Evolutionary conservation across 35 echinoderm and acorn worm species (phyloP), one percentile per base, ranked within the genome.

Genomic region (Stichopus chloronotus): DNA sequence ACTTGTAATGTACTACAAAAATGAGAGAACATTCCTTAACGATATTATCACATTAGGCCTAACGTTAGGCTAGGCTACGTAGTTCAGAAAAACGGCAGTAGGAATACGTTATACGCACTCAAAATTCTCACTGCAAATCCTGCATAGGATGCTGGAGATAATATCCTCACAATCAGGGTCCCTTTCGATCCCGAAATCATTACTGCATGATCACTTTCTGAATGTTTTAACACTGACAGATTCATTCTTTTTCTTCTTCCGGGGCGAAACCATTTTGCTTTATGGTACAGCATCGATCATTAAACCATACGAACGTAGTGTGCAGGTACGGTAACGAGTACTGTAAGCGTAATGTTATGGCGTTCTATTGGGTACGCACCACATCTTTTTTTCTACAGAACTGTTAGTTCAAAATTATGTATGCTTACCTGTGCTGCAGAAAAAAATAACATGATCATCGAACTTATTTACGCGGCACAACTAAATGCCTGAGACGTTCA

Each of bases 71-170:
- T 68, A 68, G 63, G 63, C 63, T 68, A 68, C 63, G 63, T 68
- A 68, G 63, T 68, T 68, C 63, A 68, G 63, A 68, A 68, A 68
- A 68, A 68, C 63, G 63, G 63, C 63, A 68, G 63, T 68, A 68
- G 63, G 63, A 8, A 8, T 68, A 8, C n/a, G n/a, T n/a, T n/a
- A n/a, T n/a, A n/a, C n/a, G n/a, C n/a, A n/a, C n/a, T n/a, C n/a
- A n/a, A n/a, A n/a, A n/a, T n/a, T n/a, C n/a, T n/a, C n/a, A n/a
- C n/a, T n/a, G n/a, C n/a, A n/a, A n/a, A n/a, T n/a, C n/a, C n/a
- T n/a, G n/a, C n/a, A n/a, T n/a, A n/a, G n/a, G n/a, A n/a, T n/a
- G n/a, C n/a, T n/a, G n/a, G n/a, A n/a, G n/a, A n/a, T n/a, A n/a
- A n/a, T n/a, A n/a, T n/a, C n/a, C n/a, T n/a, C n/a, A n/a, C n/a